Base-by-base conservation (phyloP, 2,888 invertebrate species). In the Brachycybe producta region DNA sequence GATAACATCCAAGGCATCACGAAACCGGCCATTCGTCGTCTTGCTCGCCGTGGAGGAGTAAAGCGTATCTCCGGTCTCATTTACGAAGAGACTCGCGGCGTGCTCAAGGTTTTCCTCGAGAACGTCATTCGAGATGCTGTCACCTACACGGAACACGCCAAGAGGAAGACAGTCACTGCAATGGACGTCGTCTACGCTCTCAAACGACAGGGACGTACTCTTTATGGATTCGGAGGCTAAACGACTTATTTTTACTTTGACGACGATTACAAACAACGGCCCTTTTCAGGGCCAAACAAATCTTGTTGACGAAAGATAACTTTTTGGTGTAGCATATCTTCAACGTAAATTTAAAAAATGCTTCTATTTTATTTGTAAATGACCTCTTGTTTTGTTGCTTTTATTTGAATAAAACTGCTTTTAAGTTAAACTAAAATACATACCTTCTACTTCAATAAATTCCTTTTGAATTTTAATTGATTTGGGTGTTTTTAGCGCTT, bases 161-260 rank as follows among this genome's bases (percentile, higher is more conserved):
- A 86, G 68, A 73, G 85, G 59, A 87, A 87, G 70, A 87, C 85
- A 1, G 85, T 86, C 39, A 86, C 84, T 0, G 84, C 84, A 15
- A 85, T 86, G 85, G 85, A 86, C 59, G 82, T 87, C 11, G 84
- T 86, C 42, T 87, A 85, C 62, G 84, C 84, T n/a, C 66, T 85
- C 61, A 85, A 86, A 64, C 72, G 84, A 44, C 84, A 85, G 68
- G 83, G 84, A 3, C 74, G 83, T 58, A 85, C 84, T 54, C 67
- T 86, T 11, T 85, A 85, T 67, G 84, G 85, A 51, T 85, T 83
- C 61, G 81, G 82, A 42, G 81, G 81, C 56, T 70, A 67, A 67
- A 49, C 23, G 2, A 3, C 4, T 21, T 11, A 3, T 7, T n/a
- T n/a, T n/a, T n/a, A n/a, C n/a, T n/a, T n/a, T n/a, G n/a, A n/a